phyloP scores from a whole-genome alignment of 2,888 invertebrate genomes.

The Dastarcus helophoroides region DNA sequence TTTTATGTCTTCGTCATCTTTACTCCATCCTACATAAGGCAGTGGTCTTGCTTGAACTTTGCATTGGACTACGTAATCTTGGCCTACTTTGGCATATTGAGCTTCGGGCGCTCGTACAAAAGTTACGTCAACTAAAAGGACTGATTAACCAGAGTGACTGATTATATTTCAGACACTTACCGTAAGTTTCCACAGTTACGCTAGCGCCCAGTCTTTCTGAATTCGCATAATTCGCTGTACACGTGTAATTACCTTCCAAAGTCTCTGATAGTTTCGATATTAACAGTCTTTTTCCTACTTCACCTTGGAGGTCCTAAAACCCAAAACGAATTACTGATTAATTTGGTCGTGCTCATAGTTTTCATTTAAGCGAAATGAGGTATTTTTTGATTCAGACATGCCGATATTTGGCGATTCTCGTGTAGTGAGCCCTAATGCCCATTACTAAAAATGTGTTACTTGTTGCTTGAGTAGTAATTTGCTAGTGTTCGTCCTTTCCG shows the following conservation, averaged over 20 bases:
- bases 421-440: too few relatives aligned
- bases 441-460: too few relatives aligned
- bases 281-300: conserved; percentile 56
- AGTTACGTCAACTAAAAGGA: conserved; percentile 63
- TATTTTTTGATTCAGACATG: too few relatives aligned
- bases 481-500: too few relatives aligned
- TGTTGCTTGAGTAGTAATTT: too few relatives aligned
- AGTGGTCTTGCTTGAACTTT: conserved; percentile 75
- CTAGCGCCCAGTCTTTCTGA: conserved; percentile 53
- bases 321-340: too few relatives aligned
- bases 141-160: background rate
- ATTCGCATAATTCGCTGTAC: conserved; percentile 67
- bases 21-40: conserved; percentile 78
- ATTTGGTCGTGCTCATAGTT: too few relatives aligned
- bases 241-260: conserved; percentile 73
- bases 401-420: too few relatives aligned
- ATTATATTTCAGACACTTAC: conserved; percentile 38
- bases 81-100: conserved; percentile 68
- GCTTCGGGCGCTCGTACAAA: conserved; percentile 73
- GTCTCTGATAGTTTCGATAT: conserved; percentile 62
- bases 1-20: conserved; percentile 58
- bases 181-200: conserved; percentile 61
- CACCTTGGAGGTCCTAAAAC: conserved; percentile 27
- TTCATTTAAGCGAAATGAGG: too few relatives aligned
- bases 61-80: conserved; percentile 68